Evolutionary conservation across 2,113 vertebrate genomes (phyloP).

Genomic region (Nannospalax galili): DNA sequence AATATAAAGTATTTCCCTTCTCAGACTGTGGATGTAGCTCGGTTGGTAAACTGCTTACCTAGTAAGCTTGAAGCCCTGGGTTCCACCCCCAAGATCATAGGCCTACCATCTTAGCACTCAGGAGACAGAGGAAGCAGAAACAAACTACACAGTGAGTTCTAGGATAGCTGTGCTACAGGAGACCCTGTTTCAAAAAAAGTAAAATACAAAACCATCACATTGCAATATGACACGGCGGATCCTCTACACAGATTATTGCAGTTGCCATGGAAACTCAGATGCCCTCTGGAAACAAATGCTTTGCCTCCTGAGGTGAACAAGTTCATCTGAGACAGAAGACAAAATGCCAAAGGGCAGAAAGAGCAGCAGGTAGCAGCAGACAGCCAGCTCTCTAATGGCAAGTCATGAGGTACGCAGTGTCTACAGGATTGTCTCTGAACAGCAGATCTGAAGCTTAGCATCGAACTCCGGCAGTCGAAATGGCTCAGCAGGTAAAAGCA

Average conservation of each 20-base stretch:
- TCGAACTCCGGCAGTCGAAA: not conserved
- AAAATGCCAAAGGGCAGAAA: not conserved
- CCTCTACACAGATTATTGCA: not conserved
- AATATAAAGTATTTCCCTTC: not conserved
- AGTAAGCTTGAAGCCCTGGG: not conserved
- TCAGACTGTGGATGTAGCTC: not conserved
- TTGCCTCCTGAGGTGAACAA: not conserved
- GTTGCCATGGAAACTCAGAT: not conserved
- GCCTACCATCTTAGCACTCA: not conserved
- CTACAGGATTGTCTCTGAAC: fast-evolving
- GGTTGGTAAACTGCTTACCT: too few species aligned
- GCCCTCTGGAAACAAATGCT: not conserved
- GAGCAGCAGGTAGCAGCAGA: fast-evolving
- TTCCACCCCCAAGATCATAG: not conserved
- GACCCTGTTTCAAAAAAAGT: not conserved
- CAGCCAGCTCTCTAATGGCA: too few species aligned
- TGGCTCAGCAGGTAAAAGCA: too few species aligned
- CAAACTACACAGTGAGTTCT: not conserved
- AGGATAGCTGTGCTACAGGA: not conserved
- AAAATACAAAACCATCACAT: too few species aligned
- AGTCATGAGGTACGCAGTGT: too few species aligned
- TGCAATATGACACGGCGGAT: too few species aligned
- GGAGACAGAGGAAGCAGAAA: not conserved
- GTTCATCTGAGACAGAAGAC: not conserved
- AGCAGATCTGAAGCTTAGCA: not conserved